Evolutionary conservation across 2,888 invertebrate genomes (phyloP).

Genomic region (Dynastes grantii): DNA sequence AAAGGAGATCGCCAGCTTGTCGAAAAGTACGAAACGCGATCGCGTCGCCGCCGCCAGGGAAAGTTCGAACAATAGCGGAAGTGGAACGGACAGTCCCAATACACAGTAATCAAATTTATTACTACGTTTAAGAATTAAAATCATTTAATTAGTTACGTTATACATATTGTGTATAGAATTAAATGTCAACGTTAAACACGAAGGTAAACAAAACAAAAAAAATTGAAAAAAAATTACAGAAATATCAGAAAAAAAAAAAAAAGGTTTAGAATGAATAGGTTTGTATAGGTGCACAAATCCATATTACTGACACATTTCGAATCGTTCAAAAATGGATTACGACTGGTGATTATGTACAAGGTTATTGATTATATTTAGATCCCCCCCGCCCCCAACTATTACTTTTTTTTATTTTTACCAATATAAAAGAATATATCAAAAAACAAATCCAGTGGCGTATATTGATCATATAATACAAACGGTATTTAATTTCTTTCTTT

Average conservation of each 20-base stretch:
- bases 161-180: constrained; percentile 23
- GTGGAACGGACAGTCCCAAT: constrained; percentile 87
- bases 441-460: too few relatives aligned
- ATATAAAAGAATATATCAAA: too few relatives aligned
- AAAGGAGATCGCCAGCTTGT: constrained; percentile 89
- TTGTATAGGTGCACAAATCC: too few relatives aligned
- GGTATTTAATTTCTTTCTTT: too few relatives aligned
- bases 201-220: neutral
- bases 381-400: too few relatives aligned
- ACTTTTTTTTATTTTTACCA: too few relatives aligned
- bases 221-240: neutral
- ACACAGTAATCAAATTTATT: constrained; percentile 59
- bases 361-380: too few relatives aligned
- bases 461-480: too few relatives aligned
- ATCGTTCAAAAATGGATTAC: too few relatives aligned
- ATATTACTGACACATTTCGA: too few relatives aligned
- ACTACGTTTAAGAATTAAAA: neutral
- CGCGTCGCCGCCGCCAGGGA: constrained; percentile 69
- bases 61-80: constrained; percentile 76
- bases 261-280: too few relatives aligned
- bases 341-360: too few relatives aligned
- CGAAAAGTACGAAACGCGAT: constrained; percentile 82
- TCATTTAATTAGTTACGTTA: neutral
- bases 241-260: neutral
- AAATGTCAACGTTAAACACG: neutral